A percentile compares a stretch with the other conserved stretches of the same genome.
phyloP scores from a whole-genome alignment of 2,888 invertebrate species.

The Cosmorhoe ocellata region DNA sequence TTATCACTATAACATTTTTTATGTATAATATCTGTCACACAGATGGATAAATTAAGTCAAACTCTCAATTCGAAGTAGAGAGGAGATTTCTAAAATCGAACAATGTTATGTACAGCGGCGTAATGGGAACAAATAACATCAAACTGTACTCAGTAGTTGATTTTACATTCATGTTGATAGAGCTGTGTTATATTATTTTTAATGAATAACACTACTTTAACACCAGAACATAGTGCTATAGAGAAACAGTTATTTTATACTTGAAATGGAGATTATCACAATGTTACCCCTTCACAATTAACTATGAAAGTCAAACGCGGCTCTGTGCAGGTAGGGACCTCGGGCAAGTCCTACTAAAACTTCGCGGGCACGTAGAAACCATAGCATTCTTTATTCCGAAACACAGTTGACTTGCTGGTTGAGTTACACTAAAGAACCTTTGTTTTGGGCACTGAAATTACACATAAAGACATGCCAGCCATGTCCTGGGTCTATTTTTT shows the following conservation, averaged over 20 bases:
- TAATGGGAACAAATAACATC: no score
- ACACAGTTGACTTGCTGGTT: neutral
- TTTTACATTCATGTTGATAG: neutral
- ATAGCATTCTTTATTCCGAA: neutral
- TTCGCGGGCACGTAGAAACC: neutral
- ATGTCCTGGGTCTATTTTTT: neutral
- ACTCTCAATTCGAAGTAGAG: no score
- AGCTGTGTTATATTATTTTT: neutral
- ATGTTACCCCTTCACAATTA: constrained; percentile 11
- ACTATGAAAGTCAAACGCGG: constrained; percentile 1
- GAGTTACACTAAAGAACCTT: constrained; percentile 2
- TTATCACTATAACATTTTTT: no score
- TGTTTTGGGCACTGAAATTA: constrained; percentile 3
- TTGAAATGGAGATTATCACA: constrained; percentile 15
- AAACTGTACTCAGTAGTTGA: no score
- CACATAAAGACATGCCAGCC: neutral
- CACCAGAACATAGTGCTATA: constrained; percentile 5
- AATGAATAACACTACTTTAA: neutral
- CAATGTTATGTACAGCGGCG: no score
- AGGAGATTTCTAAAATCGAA: no score
- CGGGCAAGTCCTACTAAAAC: constrained; percentile 1
- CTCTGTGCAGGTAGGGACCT: constrained; percentile 1
- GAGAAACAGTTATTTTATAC: neutral
- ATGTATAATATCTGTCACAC: no score
- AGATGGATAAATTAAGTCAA: no score